These are phyloP conservation scores for Microcaecilia unicolor DNA, from an alignment of 2,797 vertebrate genomes.

Conservation along the genomic window DNA sequence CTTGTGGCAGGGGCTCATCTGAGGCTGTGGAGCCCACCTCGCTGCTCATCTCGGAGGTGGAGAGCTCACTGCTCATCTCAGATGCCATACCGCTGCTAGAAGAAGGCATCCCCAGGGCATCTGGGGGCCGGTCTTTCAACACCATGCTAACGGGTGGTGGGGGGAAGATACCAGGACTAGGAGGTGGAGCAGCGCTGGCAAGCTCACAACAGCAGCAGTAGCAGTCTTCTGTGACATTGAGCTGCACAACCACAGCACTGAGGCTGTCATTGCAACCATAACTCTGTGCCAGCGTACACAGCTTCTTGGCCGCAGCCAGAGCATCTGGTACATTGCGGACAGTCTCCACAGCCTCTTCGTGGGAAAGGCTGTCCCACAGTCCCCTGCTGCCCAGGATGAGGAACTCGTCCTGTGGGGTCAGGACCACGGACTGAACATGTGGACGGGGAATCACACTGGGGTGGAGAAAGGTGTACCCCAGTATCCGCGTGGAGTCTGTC, in stretches of 20 bases:
- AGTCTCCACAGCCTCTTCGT: conserved; percentile 79
- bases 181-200: conserved; percentile 54
- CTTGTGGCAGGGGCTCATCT: conserved; percentile 73
- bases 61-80: conserved; percentile 95
- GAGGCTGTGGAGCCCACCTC: conserved; percentile 96
- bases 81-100: conserved; percentile 81
- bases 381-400: conserved; percentile 92
- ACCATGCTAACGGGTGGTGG: conserved; percentile 66
- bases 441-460: conserved; percentile 87
- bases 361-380: conserved; percentile 81
- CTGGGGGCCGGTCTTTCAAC: conserved; percentile 56
- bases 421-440: conserved; percentile 80
- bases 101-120: conserved; percentile 71
- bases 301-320: conserved; percentile 86
- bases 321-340: conserved; percentile 85
- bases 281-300: conserved; percentile 91
- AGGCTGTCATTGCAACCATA: conserved; percentile 91
- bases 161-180: conserved; percentile 76
- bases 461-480: conserved; percentile 97
- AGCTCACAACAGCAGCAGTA: conserved; percentile 92
- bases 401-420: conserved; percentile 90
- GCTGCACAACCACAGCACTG: conserved; percentile 89
- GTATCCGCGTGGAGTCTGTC: conserved; percentile 88
- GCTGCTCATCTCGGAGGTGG: conserved; percentile 96
- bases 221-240: conserved; percentile 89